phyloP scores from a whole-genome alignment of 2,113 vertebrate genomes.

The Cyprinus carpio region DNA sequence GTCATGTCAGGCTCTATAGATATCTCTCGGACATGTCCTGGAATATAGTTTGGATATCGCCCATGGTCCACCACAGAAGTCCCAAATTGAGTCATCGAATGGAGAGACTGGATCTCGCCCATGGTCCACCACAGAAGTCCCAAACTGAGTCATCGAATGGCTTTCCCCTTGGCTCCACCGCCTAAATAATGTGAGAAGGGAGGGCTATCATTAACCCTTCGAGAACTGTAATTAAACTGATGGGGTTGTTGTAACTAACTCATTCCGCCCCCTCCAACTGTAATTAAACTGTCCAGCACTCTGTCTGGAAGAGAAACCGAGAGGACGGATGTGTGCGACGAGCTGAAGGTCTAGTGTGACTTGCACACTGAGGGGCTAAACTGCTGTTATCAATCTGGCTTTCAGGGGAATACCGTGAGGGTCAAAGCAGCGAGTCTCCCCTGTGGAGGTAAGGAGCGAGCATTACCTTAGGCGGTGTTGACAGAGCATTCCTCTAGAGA shows the following conservation, averaged over 20 bases:
- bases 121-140: slow-evolving; percentile 30
- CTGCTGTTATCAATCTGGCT: slow-evolving; percentile 41
- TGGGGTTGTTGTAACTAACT: slow-evolving; percentile 49
- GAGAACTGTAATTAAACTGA: no score
- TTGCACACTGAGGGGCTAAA: slow-evolving; percentile 29
- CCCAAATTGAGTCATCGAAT: slow-evolving; percentile 45
- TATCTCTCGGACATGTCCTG: not conserved
- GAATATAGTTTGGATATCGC: not conserved
- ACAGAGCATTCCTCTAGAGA: slow-evolving; percentile 33
- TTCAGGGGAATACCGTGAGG: slow-evolving; percentile 30
- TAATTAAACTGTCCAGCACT: slow-evolving; percentile 47
- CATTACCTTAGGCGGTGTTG: slow-evolving; percentile 20
- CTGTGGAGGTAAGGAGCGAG: not conserved
- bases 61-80: slow-evolving; percentile 23
- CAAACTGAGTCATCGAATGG: slow-evolving; percentile 44
- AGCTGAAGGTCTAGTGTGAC: slow-evolving; percentile 35
- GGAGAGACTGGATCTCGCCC: not conserved
- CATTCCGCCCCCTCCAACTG: no score
- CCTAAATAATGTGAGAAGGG: slow-evolving; percentile 37
- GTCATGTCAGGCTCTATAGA: no score
- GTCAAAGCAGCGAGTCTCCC: slow-evolving; percentile 8
- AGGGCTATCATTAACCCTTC: slow-evolving; percentile 50
- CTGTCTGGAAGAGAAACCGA: slow-evolving; percentile 31
- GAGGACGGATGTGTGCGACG: slow-evolving; percentile 11
- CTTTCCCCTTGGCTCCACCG: slow-evolving; percentile 23